A percentile compares a stretch with the other conserved stretches of the same genome.
These are phyloP conservation scores for Sminthurides aquaticus DNA, from an alignment of 2,888 invertebrate species.

Conservation along the genomic window DNA sequence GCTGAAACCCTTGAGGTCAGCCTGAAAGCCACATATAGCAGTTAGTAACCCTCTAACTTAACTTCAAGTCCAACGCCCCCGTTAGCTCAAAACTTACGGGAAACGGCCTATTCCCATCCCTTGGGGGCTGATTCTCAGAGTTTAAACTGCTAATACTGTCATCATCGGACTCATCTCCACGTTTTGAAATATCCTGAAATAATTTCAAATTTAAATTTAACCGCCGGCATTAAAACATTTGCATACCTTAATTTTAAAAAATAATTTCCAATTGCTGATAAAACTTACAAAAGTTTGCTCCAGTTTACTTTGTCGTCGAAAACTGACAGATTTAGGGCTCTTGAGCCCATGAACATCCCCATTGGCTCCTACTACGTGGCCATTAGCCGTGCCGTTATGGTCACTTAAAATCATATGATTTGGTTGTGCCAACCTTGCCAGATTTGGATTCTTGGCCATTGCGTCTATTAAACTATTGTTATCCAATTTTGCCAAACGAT, in stretches of 20 bases:
- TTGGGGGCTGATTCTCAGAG: background rate
- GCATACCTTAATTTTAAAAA: no score
- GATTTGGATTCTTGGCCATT: slow-evolving; percentile 56
- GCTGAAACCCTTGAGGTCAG: background rate
- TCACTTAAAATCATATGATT: slow-evolving; percentile 16
- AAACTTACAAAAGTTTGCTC: slow-evolving; percentile 23
- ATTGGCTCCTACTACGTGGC: background rate
- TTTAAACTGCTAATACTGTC: slow-evolving; percentile 14
- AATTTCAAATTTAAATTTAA: background rate
- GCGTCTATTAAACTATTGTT: slow-evolving; percentile 47
- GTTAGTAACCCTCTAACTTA: background rate
- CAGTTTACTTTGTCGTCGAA: slow-evolving; percentile 42
- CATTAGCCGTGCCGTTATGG: background rate
- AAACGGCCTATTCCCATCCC: background rate
- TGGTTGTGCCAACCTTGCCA: slow-evolving; percentile 47
- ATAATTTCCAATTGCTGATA: no score
- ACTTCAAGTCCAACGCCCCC: background rate
- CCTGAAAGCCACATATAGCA: background rate
- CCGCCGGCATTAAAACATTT: no score
- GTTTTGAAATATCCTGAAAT: slow-evolving; percentile 16
- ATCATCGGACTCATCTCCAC: slow-evolving; percentile 16
- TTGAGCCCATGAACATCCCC: slow-evolving; percentile 26
- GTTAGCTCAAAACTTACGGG: background rate
- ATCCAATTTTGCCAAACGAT: slow-evolving; percentile 4
- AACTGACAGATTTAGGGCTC: slow-evolving; percentile 44